These are phyloP conservation scores for Nothocercus nigrocapillus DNA, from an alignment of 2,113 vertebrate genomes.

Conservation along the genomic window DNA sequence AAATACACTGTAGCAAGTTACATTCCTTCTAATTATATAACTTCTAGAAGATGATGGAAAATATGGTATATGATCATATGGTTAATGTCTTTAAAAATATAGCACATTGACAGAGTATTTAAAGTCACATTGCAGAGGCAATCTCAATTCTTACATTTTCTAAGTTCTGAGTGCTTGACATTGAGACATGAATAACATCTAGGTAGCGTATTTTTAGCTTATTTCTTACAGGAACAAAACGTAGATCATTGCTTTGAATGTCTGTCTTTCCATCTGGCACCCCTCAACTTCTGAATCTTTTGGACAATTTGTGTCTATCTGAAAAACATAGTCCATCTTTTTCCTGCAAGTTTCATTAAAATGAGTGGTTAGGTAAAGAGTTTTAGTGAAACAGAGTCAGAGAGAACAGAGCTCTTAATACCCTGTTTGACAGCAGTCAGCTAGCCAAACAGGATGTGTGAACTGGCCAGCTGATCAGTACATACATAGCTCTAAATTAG, in stretches of 20 bases:
- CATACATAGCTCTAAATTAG: not conserved
- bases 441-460: not conserved
- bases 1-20: not conserved
- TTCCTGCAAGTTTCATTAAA: not conserved
- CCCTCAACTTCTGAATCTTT: not conserved
- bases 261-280: not conserved
- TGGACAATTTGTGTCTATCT: not conserved
- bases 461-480: not conserved
- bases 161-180: not conserved
- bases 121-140: not conserved
- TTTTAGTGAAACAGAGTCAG: not conserved
- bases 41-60: not conserved
- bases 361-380: not conserved
- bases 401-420: not conserved
- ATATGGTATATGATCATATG: not conserved
- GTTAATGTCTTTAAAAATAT: not conserved
- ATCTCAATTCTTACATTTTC: not conserved
- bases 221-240: constrained; percentile 11
- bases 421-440: not conserved
- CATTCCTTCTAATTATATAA: not conserved
- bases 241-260: not conserved
- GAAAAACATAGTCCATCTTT: not conserved
- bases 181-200: not conserved
- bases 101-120: not conserved
- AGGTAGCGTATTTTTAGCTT: not conserved